phyloP scores from a whole-genome alignment of 2,113 vertebrate genomes.

The Gavialis gangeticus region DNA sequence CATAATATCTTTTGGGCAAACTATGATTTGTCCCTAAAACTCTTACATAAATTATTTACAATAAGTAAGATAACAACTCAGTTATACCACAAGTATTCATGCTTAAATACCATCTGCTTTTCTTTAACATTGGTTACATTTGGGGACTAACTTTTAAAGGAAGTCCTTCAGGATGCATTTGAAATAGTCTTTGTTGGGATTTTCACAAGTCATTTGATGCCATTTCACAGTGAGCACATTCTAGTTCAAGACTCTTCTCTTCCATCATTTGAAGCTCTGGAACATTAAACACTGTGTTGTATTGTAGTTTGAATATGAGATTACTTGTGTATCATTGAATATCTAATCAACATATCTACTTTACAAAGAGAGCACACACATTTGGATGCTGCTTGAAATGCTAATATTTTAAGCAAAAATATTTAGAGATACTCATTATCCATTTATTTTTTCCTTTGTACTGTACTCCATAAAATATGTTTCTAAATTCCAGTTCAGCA shows the following conservation, averaged over 20 bases:
- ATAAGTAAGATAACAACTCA: background rate
- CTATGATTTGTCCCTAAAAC: background rate
- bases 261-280: conserved; percentile 53
- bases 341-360: conserved; percentile 51
- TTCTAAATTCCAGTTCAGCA: conserved; percentile 39
- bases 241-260: conserved; percentile 43
- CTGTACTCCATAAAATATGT: background rate
- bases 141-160: background rate
- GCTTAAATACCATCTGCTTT: rapidly evolving
- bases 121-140: background rate
- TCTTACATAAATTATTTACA: background rate
- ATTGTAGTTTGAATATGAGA: conserved; percentile 50
- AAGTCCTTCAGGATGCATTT: background rate
- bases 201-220: conserved; percentile 23
- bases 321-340: conserved; percentile 34
- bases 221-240: conserved; percentile 25
- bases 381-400: conserved; percentile 52
- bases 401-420: conserved; percentile 45
- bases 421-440: conserved; percentile 9
- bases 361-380: conserved; percentile 14
- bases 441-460: conserved; percentile 54
- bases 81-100: rapidly evolving
- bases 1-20: background rate
- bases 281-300: conserved; percentile 50
- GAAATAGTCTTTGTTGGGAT: background rate